These are phyloP conservation scores for Chiloscyllium punctatum DNA, from an alignment of 2,797 vertebrate species.

Conservation along the genomic window DNA sequence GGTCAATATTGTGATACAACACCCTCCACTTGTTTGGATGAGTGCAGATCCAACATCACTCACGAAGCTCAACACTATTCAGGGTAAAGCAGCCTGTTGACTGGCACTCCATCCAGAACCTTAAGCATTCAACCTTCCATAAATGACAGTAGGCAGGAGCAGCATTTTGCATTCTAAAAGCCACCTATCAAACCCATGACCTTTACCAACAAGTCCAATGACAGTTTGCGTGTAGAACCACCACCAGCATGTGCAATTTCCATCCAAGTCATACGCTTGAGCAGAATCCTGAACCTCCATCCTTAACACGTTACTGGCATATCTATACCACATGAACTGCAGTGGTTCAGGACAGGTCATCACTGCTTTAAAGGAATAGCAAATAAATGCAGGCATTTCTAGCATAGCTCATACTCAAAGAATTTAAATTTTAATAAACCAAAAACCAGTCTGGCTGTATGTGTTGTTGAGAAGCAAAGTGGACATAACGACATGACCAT, in stretches of 20 bases:
- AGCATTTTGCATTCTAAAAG: not conserved
- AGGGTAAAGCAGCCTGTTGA: not conserved
- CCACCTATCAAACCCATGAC: not conserved
- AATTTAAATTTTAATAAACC: not conserved
- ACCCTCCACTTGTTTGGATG: not conserved
- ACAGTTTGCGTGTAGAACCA: too few relatives aligned
- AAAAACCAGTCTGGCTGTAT: not conserved
- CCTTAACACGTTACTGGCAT: not conserved
- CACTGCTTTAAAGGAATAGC: not conserved
- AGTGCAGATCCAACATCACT: not conserved
- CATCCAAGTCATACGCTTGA: not conserved
- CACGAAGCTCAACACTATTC: not conserved
- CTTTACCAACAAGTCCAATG: not conserved
- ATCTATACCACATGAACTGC: not conserved
- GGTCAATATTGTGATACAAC: not conserved
- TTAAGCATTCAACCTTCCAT: not conserved
- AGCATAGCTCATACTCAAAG: not conserved
- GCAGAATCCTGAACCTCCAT: not conserved
- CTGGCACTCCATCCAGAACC: not conserved
- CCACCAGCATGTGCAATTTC: not conserved
- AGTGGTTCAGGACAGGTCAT: not conserved
- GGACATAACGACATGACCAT: not conserved
- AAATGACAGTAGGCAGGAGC: not conserved
- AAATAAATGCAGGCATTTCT: not conserved
- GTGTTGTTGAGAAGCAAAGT: not conserved